A percentile compares a stretch with the other conserved stretches of the same genome.
Evolutionary conservation across 2,797 vertebrate species (phyloP).

Genomic region (Triplophysa yarkandensis): DNA sequence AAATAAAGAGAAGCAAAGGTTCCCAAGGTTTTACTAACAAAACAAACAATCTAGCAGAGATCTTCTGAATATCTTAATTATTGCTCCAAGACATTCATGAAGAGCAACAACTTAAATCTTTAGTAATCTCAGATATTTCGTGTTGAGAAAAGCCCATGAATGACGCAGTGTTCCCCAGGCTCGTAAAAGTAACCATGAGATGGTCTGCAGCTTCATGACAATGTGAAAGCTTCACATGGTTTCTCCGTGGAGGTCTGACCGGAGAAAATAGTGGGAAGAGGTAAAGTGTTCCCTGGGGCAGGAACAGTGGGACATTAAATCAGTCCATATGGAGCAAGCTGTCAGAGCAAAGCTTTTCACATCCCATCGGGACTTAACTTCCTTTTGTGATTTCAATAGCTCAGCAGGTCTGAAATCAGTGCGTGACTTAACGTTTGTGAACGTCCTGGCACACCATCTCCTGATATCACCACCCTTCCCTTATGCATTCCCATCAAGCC

Average conservation of each 20-base stretch:
- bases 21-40: conserved; percentile 18
- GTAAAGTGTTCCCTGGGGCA: conserved; percentile 61
- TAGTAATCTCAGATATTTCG: no score
- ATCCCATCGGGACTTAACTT: conserved; percentile 61
- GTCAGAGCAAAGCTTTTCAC: conserved; percentile 61
- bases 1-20: background rate
- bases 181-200: conserved; percentile 55
- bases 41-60: conserved; percentile 33
- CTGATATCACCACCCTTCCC: background rate
- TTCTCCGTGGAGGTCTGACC: conserved; percentile 55
- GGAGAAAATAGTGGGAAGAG: conserved; percentile 45
- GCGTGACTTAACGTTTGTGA: conserved; percentile 5
- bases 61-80: no score
- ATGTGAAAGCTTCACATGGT: conserved; percentile 62
- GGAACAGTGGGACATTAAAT: conserved; percentile 70
- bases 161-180: conserved; percentile 14
- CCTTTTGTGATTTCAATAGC: conserved; percentile 63
- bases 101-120: no score
- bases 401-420: conserved; percentile 57
- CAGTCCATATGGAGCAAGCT: conserved; percentile 74
- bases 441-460: background rate
- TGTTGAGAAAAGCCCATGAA: background rate
- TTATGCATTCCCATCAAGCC: background rate
- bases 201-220: conserved; percentile 60
- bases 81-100: no score